Evolutionary conservation across 30 jellyfish, hydroid and myxozoan genomes (phyloP).

Genomic region (Sanderia malayensis): DNA sequence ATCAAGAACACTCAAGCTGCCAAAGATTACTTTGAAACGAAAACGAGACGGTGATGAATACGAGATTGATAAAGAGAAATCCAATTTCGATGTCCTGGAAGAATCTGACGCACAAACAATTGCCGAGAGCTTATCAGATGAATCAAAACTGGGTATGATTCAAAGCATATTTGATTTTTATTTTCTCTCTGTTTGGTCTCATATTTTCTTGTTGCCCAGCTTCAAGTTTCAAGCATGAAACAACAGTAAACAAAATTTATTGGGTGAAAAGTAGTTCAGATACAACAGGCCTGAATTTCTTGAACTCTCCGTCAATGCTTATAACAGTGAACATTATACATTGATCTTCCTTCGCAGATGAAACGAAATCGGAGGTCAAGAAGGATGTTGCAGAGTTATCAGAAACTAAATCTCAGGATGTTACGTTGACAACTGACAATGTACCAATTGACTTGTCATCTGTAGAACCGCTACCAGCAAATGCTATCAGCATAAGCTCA

Average conservation of each 20-base stretch:
- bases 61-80: conserved; percentile 76
- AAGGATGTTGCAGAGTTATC: not conserved
- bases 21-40: conserved; percentile 66
- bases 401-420: not conserved
- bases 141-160: conserved; percentile 7
- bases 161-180: no score
- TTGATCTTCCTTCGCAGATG: conserved; percentile 11
- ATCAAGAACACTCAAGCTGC: conserved; percentile 56
- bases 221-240: no score
- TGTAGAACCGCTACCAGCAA: conserved; percentile 47
- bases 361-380: not conserved
- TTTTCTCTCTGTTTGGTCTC: no score
- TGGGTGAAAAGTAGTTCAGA: no score
- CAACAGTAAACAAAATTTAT: no score
- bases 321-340: no score
- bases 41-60: conserved; percentile 74
- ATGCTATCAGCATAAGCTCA: conserved; percentile 54
- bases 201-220: no score
- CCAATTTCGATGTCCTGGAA: conserved; percentile 60
- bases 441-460: conserved; percentile 66
- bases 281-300: no score
- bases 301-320: no score
- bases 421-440: conserved; percentile 20
- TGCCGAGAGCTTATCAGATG: conserved; percentile 56
- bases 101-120: conserved; percentile 57